Conservation (phyloP, 2,113 vertebrate species). For the Austrofundulus limnaeus region DNA sequence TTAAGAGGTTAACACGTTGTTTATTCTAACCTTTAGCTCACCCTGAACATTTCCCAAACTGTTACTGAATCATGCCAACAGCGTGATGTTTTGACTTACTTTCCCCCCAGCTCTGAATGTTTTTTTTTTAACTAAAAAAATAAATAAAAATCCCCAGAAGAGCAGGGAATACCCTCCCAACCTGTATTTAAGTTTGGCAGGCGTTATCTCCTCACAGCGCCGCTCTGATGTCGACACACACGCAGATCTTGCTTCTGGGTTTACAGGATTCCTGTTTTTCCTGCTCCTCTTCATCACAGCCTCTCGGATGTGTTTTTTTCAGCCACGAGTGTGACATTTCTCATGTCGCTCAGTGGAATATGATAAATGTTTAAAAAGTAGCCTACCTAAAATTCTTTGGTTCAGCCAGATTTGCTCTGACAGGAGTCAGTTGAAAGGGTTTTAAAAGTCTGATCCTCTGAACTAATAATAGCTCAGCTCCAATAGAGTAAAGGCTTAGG, state of each 20-base stretch:
- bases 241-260: conserved; percentile 40
- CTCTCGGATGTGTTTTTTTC: conserved; percentile 43
- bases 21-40: conserved; percentile 28
- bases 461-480: neutral
- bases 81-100: conserved; percentile 26
- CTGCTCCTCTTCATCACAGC: conserved; percentile 57
- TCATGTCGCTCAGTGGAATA: conserved; percentile 8
- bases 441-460: conserved; percentile 18
- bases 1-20: conserved; percentile 11
- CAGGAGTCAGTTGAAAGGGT: conserved; percentile 9
- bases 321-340: conserved; percentile 33
- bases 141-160: conserved; percentile 36
- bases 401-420: neutral
- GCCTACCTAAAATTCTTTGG: neutral
- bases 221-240: conserved; percentile 50
- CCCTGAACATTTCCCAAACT: conserved; percentile 32
- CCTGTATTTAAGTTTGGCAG: conserved; percentile 33
- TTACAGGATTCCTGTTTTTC: conserved; percentile 71
- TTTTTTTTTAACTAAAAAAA: conserved; percentile 52
- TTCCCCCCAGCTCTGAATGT: conserved; percentile 4
- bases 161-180: conserved; percentile 45
- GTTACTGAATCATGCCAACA: conserved; percentile 28
- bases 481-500: too few species aligned
- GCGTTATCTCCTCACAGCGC: conserved; percentile 47
- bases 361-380: conserved; percentile 7